These are phyloP conservation scores for Gouania willdenowi DNA, from an alignment of 2,797 vertebrate species.

Conservation along the genomic window DNA sequence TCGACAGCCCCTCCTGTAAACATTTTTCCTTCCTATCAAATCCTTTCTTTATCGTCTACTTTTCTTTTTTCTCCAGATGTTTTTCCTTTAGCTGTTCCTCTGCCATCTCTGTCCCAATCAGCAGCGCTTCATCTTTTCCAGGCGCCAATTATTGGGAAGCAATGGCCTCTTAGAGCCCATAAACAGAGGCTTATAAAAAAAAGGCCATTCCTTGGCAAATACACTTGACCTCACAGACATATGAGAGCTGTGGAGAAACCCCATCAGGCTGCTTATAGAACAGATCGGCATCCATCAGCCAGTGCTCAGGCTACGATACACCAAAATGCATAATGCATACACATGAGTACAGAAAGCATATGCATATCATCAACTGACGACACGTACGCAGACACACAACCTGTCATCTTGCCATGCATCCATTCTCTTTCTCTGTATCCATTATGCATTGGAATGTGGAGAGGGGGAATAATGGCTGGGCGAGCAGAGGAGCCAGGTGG, in stretches of 20 bases:
- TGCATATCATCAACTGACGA: constrained; percentile 20
- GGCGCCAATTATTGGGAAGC: constrained; percentile 63
- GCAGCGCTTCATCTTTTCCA: constrained; percentile 47
- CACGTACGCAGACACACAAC: neutral
- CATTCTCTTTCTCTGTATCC: constrained; percentile 16
- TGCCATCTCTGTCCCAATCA: constrained; percentile 19
- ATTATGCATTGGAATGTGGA: constrained; percentile 20
- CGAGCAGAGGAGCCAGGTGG: constrained; percentile 15
- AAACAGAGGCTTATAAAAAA: constrained; percentile 67
- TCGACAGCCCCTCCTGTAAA: too few species aligned
- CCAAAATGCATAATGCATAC: constrained; percentile 59
- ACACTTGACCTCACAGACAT: constrained; percentile 47
- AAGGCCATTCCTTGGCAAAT: constrained; percentile 39
- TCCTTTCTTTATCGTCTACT: constrained; percentile 5
- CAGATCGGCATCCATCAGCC: constrained; percentile 40
- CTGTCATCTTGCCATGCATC: constrained; percentile 21
- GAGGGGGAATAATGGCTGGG: constrained; percentile 18
- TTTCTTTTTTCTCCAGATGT: neutral
- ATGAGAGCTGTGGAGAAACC: constrained; percentile 32
- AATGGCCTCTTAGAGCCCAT: constrained; percentile 58
- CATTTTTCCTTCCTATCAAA: neutral
- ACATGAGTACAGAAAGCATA: constrained; percentile 29
- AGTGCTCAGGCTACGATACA: constrained; percentile 32
- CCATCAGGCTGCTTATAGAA: constrained; percentile 40
- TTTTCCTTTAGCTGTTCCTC: constrained; percentile 9